These are phyloP conservation scores for Mechanitis messenoides DNA, from an alignment of 2,888 invertebrate species.

Conservation along the genomic window DNA sequence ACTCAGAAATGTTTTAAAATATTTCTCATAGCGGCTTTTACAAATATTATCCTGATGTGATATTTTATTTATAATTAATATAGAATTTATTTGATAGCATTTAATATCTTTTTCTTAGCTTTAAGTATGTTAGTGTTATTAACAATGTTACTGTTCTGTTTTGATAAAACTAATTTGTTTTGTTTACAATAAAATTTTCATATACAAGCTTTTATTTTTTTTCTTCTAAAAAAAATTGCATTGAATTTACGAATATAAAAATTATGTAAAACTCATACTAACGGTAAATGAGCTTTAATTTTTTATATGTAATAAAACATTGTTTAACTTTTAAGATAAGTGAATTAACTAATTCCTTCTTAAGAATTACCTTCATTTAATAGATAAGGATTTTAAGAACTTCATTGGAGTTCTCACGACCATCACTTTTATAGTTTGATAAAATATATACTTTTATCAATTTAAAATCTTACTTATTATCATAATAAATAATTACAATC, in stretches of 20 bases:
- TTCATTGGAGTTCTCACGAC: slow-evolving; percentile 24
- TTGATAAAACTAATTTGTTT: too few relatives aligned
- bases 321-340: slow-evolving; percentile 2
- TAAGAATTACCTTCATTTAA: slow-evolving; percentile 3
- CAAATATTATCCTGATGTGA: too few relatives aligned
- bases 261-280: slow-evolving; percentile 27
- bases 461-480: slow-evolving; percentile 18
- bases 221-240: too few relatives aligned
- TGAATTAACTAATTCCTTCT: not conserved
- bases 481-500: not conserved
- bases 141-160: too few relatives aligned
- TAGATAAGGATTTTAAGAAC: slow-evolving; percentile 11
- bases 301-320: not conserved
- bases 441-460: slow-evolving; percentile 22
- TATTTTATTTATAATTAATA: too few relatives aligned
- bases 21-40: slow-evolving; percentile 45
- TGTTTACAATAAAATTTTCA: too few relatives aligned
- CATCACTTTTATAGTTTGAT: not conserved
- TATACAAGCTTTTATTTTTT: too few relatives aligned
- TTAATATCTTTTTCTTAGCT: too few relatives aligned
- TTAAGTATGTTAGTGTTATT: too few relatives aligned
- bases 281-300: not conserved
- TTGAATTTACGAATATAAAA: too few relatives aligned
- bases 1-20: slow-evolving; percentile 59
- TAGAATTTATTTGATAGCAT: too few relatives aligned